Evolutionary conservation across 1,140 invertebrate species (phyloP).

Genomic region (Drosophila ficusphila): DNA sequence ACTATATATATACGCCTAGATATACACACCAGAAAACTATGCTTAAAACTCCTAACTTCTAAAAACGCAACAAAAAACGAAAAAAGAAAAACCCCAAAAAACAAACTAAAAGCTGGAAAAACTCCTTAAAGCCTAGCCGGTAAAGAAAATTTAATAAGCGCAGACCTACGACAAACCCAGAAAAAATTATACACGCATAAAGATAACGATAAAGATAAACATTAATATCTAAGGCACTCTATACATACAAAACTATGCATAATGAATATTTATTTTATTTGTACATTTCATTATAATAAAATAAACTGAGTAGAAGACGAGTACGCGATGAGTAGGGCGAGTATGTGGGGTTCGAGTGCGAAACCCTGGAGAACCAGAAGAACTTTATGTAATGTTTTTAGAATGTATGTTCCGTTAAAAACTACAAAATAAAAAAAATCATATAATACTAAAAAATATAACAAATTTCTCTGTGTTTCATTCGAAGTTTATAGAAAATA

Average conservation of each 20-base stretch:
- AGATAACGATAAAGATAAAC: conserved; percentile 46
- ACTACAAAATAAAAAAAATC: conserved; percentile 82
- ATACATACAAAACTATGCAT: conserved; percentile 74
- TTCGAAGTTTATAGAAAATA: not conserved
- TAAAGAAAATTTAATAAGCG: conserved; percentile 22
- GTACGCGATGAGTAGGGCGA: conserved; percentile 21
- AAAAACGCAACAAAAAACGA: conserved; percentile 42
- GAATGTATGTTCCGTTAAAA: conserved; percentile 82
- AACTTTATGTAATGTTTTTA: conserved; percentile 83
- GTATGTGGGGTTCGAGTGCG: conserved; percentile 15
- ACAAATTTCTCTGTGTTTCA: not conserved
- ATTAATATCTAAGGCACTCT: conserved; percentile 68
- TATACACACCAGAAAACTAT: conserved; percentile 57
- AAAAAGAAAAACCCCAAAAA: conserved; percentile 47
- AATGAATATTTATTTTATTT: conserved; percentile 83
- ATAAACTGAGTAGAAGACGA: conserved; percentile 61
- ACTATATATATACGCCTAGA: conserved; percentile 53
- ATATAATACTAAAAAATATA: conserved; percentile 76
- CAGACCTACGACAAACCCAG: conserved; percentile 22
- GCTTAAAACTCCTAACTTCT: conserved; percentile 76
- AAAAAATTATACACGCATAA: conserved; percentile 42
- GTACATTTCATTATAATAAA: conserved; percentile 83
- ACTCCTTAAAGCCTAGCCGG: conserved; percentile 47
- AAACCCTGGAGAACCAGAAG: conserved; percentile 34
- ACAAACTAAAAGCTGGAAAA: conserved; percentile 57